Evolutionary conservation across 2,888 invertebrate species (phyloP).

Genomic region (Entomobrya proxima): DNA sequence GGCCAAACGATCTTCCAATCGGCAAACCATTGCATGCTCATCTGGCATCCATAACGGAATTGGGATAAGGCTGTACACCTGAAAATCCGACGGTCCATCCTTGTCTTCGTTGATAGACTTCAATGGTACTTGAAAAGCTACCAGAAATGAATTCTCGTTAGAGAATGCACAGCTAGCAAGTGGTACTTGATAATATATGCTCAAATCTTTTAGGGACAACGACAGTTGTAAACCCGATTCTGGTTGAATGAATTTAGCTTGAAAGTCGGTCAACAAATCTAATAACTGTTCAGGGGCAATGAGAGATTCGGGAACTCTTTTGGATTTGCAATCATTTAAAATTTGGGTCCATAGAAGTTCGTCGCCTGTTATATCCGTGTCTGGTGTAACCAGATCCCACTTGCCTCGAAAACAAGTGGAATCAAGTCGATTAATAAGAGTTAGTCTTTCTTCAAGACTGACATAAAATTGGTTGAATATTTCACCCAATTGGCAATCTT

Average conservation of each 20-base stretch:
- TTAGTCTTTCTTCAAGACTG: not conserved
- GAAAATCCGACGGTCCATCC: not conserved
- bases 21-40: slow-evolving; percentile 38
- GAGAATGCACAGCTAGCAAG: slow-evolving; percentile 40
- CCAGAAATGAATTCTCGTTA: slow-evolving; percentile 32
- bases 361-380: not conserved
- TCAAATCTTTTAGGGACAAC: not conserved
- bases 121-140: slow-evolving; percentile 52
- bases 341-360: not conserved
- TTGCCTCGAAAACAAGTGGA: slow-evolving; percentile 36
- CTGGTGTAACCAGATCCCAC: not conserved
- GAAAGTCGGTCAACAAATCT: not conserved
- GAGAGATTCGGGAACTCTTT: slow-evolving; percentile 44
- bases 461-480: slow-evolving; percentile 6
- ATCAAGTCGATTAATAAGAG: slow-evolving; percentile 7
- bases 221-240: slow-evolving; percentile 4
- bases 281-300: not conserved
- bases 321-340: slow-evolving; percentile 52
- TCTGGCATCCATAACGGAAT: slow-evolving; percentile 51
- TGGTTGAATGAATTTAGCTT: not conserved
- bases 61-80: slow-evolving; percentile 26
- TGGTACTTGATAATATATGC: slow-evolving; percentile 4
- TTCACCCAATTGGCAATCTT: slow-evolving; percentile 5
- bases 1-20: slow-evolving; percentile 7
- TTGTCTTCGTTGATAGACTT: not conserved